A percentile compares a stretch with the other conserved stretches of the same genome.
These are phyloP conservation scores for Halyomorpha halys DNA, from an alignment of 1,140 invertebrate genomes.

Conservation along the genomic window DNA sequence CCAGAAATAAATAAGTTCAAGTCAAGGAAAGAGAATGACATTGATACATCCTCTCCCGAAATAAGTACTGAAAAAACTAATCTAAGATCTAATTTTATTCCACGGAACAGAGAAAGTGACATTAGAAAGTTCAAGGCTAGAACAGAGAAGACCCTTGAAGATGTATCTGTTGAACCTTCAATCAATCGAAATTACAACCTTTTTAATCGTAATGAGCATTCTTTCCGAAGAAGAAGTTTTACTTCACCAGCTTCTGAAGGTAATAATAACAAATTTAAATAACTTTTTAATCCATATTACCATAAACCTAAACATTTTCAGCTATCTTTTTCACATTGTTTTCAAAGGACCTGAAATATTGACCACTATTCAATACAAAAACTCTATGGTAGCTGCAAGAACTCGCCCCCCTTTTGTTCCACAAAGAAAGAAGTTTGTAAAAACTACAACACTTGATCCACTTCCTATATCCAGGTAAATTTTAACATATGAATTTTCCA, in stretches of 20 bases:
- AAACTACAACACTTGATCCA: constrained; percentile 6
- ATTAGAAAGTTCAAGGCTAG: constrained; percentile 6
- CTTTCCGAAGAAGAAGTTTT: constrained; percentile 3
- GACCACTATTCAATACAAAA: background rate
- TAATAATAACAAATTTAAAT: background rate
- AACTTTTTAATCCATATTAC: background rate
- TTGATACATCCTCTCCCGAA: background rate
- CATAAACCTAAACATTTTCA: background rate
- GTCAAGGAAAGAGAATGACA: background rate
- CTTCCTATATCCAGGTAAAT: constrained; percentile 19
- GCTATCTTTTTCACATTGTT: background rate
- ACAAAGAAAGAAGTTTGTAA: constrained; percentile 11
- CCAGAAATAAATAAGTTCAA: background rate
- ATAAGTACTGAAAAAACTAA: background rate
- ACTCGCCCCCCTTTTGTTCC: constrained; percentile 17
- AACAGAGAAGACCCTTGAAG: background rate
- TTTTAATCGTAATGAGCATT: background rate
- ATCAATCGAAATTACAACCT: constrained; percentile 3
- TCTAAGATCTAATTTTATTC: background rate
- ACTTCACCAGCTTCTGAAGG: constrained; percentile 6
- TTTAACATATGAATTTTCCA: too few relatives aligned
- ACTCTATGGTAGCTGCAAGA: background rate
- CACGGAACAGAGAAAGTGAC: background rate
- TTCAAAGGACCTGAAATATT: background rate
- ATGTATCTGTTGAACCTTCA: background rate